These are phyloP conservation scores for Elysia crispata DNA, from an alignment of 2,888 invertebrate genomes.

Conservation along the genomic window DNA sequence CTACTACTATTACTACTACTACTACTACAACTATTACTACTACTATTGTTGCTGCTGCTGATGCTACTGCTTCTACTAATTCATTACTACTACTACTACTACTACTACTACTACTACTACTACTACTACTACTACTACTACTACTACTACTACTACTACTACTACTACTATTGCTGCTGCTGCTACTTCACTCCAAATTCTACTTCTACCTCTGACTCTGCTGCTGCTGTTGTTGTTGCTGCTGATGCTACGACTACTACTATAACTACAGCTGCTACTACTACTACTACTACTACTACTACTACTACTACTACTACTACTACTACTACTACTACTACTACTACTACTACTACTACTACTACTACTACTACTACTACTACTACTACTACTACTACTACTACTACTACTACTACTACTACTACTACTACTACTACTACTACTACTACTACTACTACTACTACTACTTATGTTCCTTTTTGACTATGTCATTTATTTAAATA, in stretches of 20 bases:
- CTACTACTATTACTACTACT: constrained; percentile 19
- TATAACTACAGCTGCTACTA: neutral
- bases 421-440: constrained; percentile 19
- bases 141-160: constrained; percentile 11
- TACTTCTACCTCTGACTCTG: no score
- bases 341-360: constrained; percentile 19
- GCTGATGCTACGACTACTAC: no score
- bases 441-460: constrained; percentile 19
- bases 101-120: constrained; percentile 16
- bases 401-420: constrained; percentile 15
- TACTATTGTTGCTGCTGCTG: no score
- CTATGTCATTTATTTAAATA: no score
- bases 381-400: constrained; percentile 17
- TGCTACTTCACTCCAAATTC: no score
- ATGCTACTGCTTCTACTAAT: no score
- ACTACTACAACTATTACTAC: no score
- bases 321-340: neutral
- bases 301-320: neutral
- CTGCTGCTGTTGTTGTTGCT: neutral
- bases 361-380: constrained; percentile 19
- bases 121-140: constrained; percentile 13
- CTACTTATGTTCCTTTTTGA: neutral
- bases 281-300: neutral
- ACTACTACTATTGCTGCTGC: constrained; percentile 11
- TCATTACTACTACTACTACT: no score